Evolutionary conservation across 37 sponge, comb jelly and placozoan genomes (phyloP), one percentile per base, ranked within the genome.

Genomic region (Theonella swinhoei): DNA sequence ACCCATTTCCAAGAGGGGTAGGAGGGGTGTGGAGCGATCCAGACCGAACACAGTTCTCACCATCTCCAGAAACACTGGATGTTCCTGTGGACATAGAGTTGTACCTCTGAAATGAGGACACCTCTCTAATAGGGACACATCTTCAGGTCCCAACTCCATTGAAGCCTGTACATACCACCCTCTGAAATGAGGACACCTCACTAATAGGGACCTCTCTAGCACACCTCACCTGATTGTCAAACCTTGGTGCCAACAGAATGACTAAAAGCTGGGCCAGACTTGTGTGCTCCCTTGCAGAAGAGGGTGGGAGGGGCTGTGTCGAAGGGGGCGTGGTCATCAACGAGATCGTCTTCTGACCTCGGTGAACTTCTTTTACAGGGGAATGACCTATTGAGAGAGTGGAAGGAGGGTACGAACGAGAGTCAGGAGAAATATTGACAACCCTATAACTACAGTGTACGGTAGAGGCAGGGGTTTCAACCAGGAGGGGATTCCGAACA

Each of bases 81-180:
- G 69, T 61, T 95, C 88, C 95, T 92, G 77, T 0, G 64, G 35
- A n/a, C n/a, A n/a, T n/a, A n/a, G n/a, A n/a, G n/a, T n/a, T n/a
- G n/a, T n/a, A n/a, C n/a, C n/a, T n/a, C n/a, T n/a, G n/a, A n/a
- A n/a, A n/a, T n/a, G n/a, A n/a, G n/a, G n/a, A n/a, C n/a, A n/a
- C n/a, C n/a, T n/a, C n/a, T n/a, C n/a, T n/a, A n/a, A n/a, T n/a
- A n/a, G n/a, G n/a, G n/a, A n/a, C n/a, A n/a, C n/a, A n/a, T n/a
- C n/a, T n/a, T n/a, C n/a, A n/a, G n/a, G n/a, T n/a, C n/a, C n/a
- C n/a, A n/a, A n/a, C n/a, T n/a, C n/a, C n/a, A n/a, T n/a, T n/a
- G n/a, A n/a, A n/a, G n/a, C n/a, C n/a, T n/a, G n/a, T n/a, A n/a
- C n/a, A n/a, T n/a, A n/a, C n/a, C n/a, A n/a, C n/a, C n/a, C n/a